Base-by-base conservation (phyloP, 2,888 invertebrate genomes). In the Boloria selene region DNA sequence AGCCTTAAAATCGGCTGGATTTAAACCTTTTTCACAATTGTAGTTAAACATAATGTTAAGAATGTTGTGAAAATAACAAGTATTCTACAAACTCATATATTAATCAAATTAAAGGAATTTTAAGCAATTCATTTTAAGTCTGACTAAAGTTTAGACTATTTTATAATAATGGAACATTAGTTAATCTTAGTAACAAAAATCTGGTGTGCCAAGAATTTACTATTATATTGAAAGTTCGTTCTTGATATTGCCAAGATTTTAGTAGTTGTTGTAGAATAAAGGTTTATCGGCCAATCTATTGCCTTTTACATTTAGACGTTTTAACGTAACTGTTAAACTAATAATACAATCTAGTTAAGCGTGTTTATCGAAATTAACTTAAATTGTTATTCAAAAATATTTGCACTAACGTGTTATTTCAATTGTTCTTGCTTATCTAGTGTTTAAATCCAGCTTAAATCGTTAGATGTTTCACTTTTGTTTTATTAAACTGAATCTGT, bases 391-490 rank as follows among this genome's bases (percentile, higher is more conserved):
- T 72, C 65, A 64, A 72, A 75, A 74, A 55, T 16, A 75, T 70
- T 79, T 74, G 77, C 83, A 82, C 79, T 82, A 81, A 79, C 64
- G 70, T 68, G 63, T 79, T 74, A 80, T 77, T 82, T 84, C 84
- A 87, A 86, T 87, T 87, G 77, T 78, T 77, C 73, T 76, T 72
- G 73, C 76, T 78, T 77, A 72, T 69, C 68, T 69, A 73, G 81
- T 77, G 82, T 88, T 89, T 87, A 85, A 88, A 88, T 89, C 86
- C 89, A 87, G 88, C 89, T 88, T 83, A 59, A 38, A 49, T 3
- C 17, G 49, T 16, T 31, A 7, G 3, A 38, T 63, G 47, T 18
- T 52, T 61, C 51, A 63, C 79, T 78, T 74, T 54, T 79, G 79
- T 84, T 83, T 82, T 84, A 83, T 82, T 84, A 79, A 85, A 85